Percentiles rank a stretch among this genome's conserved stretches.
phyloP scores from a whole-genome alignment of 1,140 invertebrate species.

The Apis laboriosa region DNA sequence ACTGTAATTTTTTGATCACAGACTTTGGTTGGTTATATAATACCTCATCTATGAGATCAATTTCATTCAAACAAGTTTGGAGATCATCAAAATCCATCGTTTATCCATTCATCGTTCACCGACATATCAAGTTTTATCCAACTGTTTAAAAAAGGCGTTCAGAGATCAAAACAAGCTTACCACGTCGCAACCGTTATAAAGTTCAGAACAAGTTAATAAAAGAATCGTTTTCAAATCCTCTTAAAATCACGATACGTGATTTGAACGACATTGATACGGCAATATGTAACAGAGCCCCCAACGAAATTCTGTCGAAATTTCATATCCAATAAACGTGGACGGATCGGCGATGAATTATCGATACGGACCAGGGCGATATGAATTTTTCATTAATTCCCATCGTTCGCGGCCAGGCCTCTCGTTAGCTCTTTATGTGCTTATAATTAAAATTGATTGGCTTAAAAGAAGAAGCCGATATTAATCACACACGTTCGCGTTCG shows the following conservation, averaged over 20 bases:
- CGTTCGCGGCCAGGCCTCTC: neutral
- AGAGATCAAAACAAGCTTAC: no score
- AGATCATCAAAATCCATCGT: no score
- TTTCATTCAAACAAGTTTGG: no score
- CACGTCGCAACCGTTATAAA: no score
- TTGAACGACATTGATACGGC: neutral
- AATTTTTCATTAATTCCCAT: conserved; percentile 42
- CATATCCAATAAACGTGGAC: neutral
- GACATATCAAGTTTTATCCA: no score
- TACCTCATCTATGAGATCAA: no score
- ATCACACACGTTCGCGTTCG: conserved; percentile 22
- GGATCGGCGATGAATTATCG: neutral
- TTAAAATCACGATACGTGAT: neutral
- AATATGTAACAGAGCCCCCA: neutral
- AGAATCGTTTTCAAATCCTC: neutral
- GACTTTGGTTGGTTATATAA: no score
- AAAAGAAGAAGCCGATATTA: conserved; percentile 42
- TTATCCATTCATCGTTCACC: no score
- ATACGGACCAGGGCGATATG: neutral
- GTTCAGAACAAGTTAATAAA: neutral
- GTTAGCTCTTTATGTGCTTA: conserved; percentile 19
- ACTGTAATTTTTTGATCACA: no score
- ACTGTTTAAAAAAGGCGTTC: no score
- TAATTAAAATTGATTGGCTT: conserved; percentile 46
- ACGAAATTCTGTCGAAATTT: neutral